Base-by-base conservation (phyloP, 1,140 invertebrate species). In the Drosophila kanapiae region DNA sequence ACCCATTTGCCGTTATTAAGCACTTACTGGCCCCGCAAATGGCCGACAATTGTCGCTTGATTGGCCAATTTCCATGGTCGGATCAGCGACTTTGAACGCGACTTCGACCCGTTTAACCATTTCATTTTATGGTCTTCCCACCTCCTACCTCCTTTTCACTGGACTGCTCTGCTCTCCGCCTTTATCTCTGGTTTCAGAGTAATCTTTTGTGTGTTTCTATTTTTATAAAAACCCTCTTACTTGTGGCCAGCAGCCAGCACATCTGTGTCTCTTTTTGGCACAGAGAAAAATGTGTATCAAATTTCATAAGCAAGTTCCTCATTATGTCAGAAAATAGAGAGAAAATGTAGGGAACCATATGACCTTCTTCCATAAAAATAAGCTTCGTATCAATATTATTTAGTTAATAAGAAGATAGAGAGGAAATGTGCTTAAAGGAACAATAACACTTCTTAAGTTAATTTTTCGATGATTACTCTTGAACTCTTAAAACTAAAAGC, bases 1-100 rank as follows among this genome's bases (percentile, higher is more conserved):
- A 84, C 81, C 82, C 75, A 69, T 53, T 75, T 78, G 45, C 43
- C 81, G 45, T 72, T 84, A 78, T 87, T 71, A 76, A 68, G 72
- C 76, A 78, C 76, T 88, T 83, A 63, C 57, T 18, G 62, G 56
- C 61, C 70, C 68, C 78, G 72, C 77, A 90, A 88, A 90, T 74
- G 81, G 70, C 61, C 70, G 78, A 88, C 85, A 91, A 90, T 90
- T 90, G 86, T 74, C 82, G 71, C 79, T 91, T 85, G 86, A 90
- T 90, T 90, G 85, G 71, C 86, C 85, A 90, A 90, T 90, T 90
- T 90, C 54, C 72, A 56, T n/a, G 51, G 45, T 48, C 40, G 60
- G 37, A 53, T 78, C 60, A 53, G 42, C 48, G 60, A 47, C 68
- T 65, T 61, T 62, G 62, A 42, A 62, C 38, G 62, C 62, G 64